Evolutionary conservation across 2,113 vertebrate species (phyloP).

Genomic region (Nerophis ophidion): DNA sequence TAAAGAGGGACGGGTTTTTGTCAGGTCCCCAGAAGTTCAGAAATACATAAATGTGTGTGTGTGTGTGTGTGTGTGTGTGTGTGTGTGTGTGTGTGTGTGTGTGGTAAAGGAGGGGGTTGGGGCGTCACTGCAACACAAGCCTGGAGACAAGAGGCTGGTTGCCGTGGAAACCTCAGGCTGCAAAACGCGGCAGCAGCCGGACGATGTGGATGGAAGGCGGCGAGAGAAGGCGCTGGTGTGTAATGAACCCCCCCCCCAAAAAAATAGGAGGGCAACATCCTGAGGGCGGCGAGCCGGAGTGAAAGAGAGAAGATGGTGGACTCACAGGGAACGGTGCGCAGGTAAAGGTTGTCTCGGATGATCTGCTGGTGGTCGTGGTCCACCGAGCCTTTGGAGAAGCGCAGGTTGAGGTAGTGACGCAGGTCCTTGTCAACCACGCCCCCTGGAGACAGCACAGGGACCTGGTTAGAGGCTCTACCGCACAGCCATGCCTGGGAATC

Average conservation of each 20-base stretch:
- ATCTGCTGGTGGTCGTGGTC: constrained; percentile 99
- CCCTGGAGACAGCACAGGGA: constrained; percentile 65
- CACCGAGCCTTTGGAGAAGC: constrained; percentile 97
- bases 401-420: constrained; percentile 98
- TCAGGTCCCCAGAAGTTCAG: no score
- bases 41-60: background rate
- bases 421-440: constrained; percentile 98
- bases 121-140: constrained; percentile 63
- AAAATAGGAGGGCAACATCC: constrained; percentile 26
- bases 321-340: constrained; percentile 98
- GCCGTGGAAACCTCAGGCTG: constrained; percentile 72
- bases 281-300: constrained; percentile 16
- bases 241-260: no score
- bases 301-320: constrained; percentile 42
- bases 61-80: background rate
- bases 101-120: constrained; percentile 46
- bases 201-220: constrained; percentile 47
- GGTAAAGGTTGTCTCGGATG: constrained; percentile 99
- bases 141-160: constrained; percentile 73
- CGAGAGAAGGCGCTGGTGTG: constrained; percentile 24
- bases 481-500: no score
- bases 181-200: constrained; percentile 47
- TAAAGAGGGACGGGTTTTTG: no score
- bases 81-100: background rate
- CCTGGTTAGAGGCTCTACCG: no score